Percentiles rank a stretch among this genome's conserved stretches.
Conservation (phyloP, 1,140 invertebrate genomes). For the Lordiphosa mommai region DNA sequence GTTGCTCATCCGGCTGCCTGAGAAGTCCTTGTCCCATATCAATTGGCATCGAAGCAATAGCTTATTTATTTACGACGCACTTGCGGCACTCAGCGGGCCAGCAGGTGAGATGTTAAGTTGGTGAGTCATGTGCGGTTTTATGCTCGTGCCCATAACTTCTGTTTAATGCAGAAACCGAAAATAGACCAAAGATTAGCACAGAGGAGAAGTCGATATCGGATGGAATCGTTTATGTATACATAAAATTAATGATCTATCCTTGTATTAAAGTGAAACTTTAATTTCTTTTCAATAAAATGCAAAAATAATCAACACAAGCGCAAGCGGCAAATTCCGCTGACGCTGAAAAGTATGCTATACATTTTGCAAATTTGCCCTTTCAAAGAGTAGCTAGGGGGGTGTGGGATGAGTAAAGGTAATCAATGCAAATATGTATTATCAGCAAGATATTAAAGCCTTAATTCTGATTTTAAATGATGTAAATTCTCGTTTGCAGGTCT, state of each 20-base stretch:
- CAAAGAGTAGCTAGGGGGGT: too few relatives aligned
- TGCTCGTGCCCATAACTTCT: constrained; percentile 16
- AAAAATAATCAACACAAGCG: too few relatives aligned
- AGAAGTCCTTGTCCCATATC: constrained; percentile 10
- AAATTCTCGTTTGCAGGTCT: too few relatives aligned
- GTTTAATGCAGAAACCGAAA: constrained; percentile 40
- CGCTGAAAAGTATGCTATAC: constrained; percentile 59
- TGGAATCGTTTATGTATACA: too few relatives aligned
- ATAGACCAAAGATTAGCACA: constrained; percentile 36
- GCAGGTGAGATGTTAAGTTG: neutral
- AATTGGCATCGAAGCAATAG: constrained; percentile 34
- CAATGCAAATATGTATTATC: too few relatives aligned
- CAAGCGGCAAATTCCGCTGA: neutral
- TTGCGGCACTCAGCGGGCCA: constrained; percentile 10
- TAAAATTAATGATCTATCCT: neutral
- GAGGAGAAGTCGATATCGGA: neutral
- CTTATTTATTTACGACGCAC: constrained; percentile 47
- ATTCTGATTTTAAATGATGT: too few relatives aligned
- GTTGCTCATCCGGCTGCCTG: too few relatives aligned
- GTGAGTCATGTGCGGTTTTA: neutral
- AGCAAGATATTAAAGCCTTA: too few relatives aligned
- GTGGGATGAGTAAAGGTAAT: too few relatives aligned
- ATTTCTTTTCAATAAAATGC: too few relatives aligned
- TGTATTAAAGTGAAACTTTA: constrained; percentile 7
- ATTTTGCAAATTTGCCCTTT: too few relatives aligned